These are phyloP conservation scores for Otocyon megalotis DNA, from an alignment of 2,113 vertebrate species.

Conservation along the genomic window DNA sequence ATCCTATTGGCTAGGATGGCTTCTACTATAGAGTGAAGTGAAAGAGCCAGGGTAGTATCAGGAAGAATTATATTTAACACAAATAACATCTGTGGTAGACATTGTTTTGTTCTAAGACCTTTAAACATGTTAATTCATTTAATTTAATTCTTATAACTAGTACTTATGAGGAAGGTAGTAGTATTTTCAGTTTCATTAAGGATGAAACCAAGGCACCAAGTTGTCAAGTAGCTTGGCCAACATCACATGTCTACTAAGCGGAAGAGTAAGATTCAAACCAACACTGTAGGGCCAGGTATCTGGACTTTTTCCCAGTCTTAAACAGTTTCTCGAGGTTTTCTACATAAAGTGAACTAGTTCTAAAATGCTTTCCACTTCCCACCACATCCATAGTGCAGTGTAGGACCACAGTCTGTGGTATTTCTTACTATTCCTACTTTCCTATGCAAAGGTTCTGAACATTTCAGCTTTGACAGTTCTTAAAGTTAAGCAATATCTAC, in stretches of 20 bases:
- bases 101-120: background rate
- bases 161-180: background rate
- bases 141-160: background rate
- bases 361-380: background rate
- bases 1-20: background rate
- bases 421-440: background rate
- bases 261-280: background rate
- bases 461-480: background rate
- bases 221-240: background rate
- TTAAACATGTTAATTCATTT: background rate
- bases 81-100: background rate
- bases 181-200: background rate
- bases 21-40: background rate
- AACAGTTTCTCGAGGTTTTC: background rate
- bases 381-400: background rate
- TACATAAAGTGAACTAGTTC: background rate
- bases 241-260: background rate
- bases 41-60: background rate
- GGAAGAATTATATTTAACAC: background rate
- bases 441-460: background rate
- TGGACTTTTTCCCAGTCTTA: background rate
- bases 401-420: background rate
- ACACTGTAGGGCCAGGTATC: background rate
- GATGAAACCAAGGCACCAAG: background rate
- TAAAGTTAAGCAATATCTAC: background rate